Evolutionary conservation across 2,113 vertebrate genomes (phyloP), one percentile per base, ranked within the genome.

Genomic region (Hypanus sabinus): DNA sequence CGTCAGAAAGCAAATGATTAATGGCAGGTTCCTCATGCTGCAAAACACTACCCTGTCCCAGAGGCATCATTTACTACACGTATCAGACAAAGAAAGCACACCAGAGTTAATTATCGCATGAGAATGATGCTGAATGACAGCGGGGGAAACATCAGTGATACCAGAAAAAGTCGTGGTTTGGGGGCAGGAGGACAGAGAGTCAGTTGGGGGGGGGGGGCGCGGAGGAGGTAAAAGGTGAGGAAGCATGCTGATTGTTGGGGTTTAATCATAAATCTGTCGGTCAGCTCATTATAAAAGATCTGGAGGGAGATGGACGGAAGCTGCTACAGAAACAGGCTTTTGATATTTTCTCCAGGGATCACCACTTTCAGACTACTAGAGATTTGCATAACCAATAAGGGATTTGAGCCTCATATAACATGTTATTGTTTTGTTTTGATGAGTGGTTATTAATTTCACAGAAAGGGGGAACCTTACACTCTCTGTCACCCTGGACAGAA

Each of bases 71-170:
- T 10, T 33, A 30, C 60, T 38, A 71, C 68, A 71, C 36, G 4
- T 7, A 38, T 36, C 90, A 71, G 90, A 73, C 68, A 93, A 75
- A 93, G 68, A 20, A 46, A 93, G 70, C 91, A 30, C 22, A 30
- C 22, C 68, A 73, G 36, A 4, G 91, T 93, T 93, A 93, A 93
- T 93, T 93, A 93, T 93, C 70, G n/a, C 91, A 71, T 55, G 22
- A 30, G 55, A 73, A 55, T 11, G 12, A 38, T 55, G 10, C 36
- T 3, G 70, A 73, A 73, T 55, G 70, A 46, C 38, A 70, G 22
- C 27, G 70, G 46, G 70, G n/a, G 38, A 30, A 24, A 55, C 22
- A 75, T 73, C 91, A 93, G 30, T 93, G 46, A 71, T 11, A 68
- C 36, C 70, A 1, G 38, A 6, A 73, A 20, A n/a, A 93, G 65